A percentile compares a stretch with the other conserved stretches of the same genome.
Conservation (phyloP, 2,797 vertebrate species). For the Darevskia nairensis region DNA sequence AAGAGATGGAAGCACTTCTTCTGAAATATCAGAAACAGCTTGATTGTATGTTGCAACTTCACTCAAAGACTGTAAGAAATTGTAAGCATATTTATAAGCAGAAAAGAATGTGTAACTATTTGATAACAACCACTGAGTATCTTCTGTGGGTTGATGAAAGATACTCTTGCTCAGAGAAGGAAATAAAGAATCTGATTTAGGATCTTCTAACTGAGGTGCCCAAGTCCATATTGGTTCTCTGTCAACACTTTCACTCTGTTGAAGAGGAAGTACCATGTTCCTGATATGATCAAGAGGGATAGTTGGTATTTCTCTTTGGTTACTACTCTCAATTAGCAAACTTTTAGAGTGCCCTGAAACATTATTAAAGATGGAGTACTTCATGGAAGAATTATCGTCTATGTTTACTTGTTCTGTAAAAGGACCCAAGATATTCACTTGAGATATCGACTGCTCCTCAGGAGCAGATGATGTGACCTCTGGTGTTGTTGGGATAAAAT, state of each 20-base stretch:
- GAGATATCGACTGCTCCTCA: constrained; percentile 29
- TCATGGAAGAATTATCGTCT: constrained; percentile 50
- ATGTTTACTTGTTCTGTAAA: constrained; percentile 61
- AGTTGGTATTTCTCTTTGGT: constrained; percentile 59
- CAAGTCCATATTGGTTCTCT: constrained; percentile 55
- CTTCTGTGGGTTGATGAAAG: constrained; percentile 57
- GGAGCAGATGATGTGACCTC: constrained; percentile 62
- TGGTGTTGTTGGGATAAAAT: constrained; percentile 52
- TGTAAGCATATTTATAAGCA: constrained; percentile 41
- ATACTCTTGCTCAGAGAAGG: constrained; percentile 51
- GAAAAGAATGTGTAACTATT: constrained; percentile 39
- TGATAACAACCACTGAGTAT: constrained; percentile 49
- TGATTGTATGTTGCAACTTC: constrained; percentile 52
- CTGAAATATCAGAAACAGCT: constrained; percentile 61
- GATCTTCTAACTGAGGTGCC: constrained; percentile 63
- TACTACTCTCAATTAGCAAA: constrained; percentile 60
- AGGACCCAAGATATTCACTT: constrained; percentile 54
- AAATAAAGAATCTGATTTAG: constrained; percentile 64
- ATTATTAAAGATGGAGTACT: constrained; percentile 58
- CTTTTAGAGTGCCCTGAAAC: constrained; percentile 56
- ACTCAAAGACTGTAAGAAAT: constrained; percentile 44
- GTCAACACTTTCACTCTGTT: constrained; percentile 60
- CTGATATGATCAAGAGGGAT: constrained; percentile 39
- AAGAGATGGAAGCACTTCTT: constrained; percentile 50
- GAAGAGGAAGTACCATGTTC: constrained; percentile 51